phyloP scores from a whole-genome alignment of 1,140 invertebrate genomes.

The Penaeus japonicus region DNA sequence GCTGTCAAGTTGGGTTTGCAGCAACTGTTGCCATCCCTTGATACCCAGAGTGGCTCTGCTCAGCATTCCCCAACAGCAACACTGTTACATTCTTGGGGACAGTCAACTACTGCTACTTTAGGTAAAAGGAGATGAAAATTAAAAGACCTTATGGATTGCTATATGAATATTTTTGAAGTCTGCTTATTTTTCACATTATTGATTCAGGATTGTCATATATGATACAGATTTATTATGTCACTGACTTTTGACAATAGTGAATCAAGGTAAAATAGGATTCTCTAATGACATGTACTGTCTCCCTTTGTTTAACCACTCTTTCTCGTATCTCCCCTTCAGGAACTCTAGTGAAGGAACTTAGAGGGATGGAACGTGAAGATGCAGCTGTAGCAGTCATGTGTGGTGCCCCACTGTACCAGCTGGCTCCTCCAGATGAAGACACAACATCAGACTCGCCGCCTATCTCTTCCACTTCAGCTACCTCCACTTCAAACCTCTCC shows the following conservation, averaged over 20 bases:
- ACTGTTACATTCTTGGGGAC: slow-evolving; percentile 45
- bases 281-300: too few relatives aligned
- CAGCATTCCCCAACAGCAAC: slow-evolving; percentile 39
- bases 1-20: slow-evolving; percentile 49
- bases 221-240: too few relatives aligned
- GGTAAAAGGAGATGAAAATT: slow-evolving; percentile 54
- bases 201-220: too few relatives aligned
- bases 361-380: slow-evolving; percentile 68
- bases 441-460: slow-evolving; percentile 47
- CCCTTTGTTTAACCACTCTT: not conserved
- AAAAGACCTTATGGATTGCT: not conserved
- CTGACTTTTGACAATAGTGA: too few relatives aligned
- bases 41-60: slow-evolving; percentile 11
- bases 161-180: not conserved
- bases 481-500: slow-evolving; percentile 49
- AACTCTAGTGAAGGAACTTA: slow-evolving; percentile 66
- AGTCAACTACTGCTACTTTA: slow-evolving; percentile 63
- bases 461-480: slow-evolving; percentile 53
- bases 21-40: slow-evolving; percentile 38
- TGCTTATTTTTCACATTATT: not conserved
- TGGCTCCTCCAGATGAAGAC: slow-evolving; percentile 61
- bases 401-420: slow-evolving; percentile 65
- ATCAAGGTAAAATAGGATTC: too few relatives aligned
- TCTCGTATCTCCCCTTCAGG: slow-evolving; percentile 25
- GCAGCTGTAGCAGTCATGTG: slow-evolving; percentile 66